A percentile compares a stretch with the other conserved stretches of the same genome.
phyloP scores from a whole-genome alignment of 23 tunicate genomes.

The Oikopleura vanhoeffeni region DNA sequence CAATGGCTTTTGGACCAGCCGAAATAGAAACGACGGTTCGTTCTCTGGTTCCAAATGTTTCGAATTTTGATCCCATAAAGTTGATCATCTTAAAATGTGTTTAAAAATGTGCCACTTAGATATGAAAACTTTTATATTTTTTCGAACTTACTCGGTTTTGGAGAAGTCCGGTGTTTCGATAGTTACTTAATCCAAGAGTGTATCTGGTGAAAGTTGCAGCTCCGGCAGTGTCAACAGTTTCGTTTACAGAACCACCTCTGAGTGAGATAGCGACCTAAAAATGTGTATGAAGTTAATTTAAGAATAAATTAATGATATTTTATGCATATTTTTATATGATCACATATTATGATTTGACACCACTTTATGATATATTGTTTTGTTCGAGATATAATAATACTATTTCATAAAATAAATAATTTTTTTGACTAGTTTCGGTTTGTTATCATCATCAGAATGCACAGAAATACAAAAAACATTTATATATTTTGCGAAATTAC shows the following conservation, averaged over 20 bases:
- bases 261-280: constrained; percentile 5
- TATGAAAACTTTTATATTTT: no score
- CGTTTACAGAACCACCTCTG: neutral
- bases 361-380: no score
- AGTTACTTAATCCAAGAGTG: neutral
- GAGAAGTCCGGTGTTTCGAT: neutral
- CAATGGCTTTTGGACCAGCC: constrained; percentile 14
- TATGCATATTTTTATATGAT: no score
- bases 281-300: neutral
- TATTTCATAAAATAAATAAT: no score
- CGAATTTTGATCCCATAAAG: neutral
- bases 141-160: neutral
- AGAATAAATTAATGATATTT: no score
- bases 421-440: no score
- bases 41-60: neutral
- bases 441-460: no score
- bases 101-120: no score
- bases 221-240: neutral
- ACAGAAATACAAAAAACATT: no score
- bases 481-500: no score
- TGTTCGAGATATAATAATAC: no score
- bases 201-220: constrained; percentile 15
- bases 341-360: no score
- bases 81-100: constrained; percentile 12
- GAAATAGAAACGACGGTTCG: neutral